These are phyloP conservation scores for Stigmatopora nigra DNA, from an alignment of 2,113 vertebrate genomes.

Conservation along the genomic window DNA sequence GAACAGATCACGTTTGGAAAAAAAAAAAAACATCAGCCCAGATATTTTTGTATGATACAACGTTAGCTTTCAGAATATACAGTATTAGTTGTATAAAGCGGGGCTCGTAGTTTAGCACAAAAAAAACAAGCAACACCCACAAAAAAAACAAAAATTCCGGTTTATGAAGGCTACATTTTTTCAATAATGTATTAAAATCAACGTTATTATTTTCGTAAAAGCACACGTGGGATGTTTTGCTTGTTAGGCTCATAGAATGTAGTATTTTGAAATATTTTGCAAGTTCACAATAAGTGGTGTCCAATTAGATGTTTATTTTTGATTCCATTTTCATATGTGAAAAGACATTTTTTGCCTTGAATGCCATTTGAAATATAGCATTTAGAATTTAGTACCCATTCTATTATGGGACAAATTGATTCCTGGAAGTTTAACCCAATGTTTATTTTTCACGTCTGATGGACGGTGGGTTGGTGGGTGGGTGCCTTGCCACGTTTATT, in stretches of 20 bases:
- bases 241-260: slow-evolving; percentile 20
- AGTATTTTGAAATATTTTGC: slow-evolving; percentile 35
- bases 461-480: slow-evolving; percentile 32
- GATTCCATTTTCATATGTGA: slow-evolving; percentile 31
- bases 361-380: slow-evolving; percentile 31
- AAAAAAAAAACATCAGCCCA: slow-evolving; percentile 11
- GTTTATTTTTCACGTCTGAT: slow-evolving; percentile 27
- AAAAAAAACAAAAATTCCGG: not conserved
- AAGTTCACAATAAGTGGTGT: slow-evolving; percentile 32
- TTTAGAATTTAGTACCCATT: slow-evolving; percentile 67
- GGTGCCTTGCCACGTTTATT: slow-evolving; percentile 49
- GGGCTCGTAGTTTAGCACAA: slow-evolving; percentile 7
- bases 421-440: not conserved
- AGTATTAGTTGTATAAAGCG: slow-evolving; percentile 16
- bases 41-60: slow-evolving; percentile 53
- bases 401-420: slow-evolving; percentile 59
- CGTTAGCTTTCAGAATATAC: slow-evolving; percentile 21
- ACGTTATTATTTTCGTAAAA: not conserved
- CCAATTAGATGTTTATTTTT: slow-evolving; percentile 25
- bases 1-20: slow-evolving; percentile 20
- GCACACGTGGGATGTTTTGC: slow-evolving; percentile 11
- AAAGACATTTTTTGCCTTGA: slow-evolving; percentile 14
- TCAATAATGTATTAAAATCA: not conserved
- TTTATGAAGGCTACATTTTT: not conserved
- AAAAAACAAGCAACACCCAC: slow-evolving; percentile 22